A percentile compares a stretch with the other conserved stretches of the same genome.
Conservation (phyloP, 1,140 invertebrate species). For the Drosophila auraria region DNA sequence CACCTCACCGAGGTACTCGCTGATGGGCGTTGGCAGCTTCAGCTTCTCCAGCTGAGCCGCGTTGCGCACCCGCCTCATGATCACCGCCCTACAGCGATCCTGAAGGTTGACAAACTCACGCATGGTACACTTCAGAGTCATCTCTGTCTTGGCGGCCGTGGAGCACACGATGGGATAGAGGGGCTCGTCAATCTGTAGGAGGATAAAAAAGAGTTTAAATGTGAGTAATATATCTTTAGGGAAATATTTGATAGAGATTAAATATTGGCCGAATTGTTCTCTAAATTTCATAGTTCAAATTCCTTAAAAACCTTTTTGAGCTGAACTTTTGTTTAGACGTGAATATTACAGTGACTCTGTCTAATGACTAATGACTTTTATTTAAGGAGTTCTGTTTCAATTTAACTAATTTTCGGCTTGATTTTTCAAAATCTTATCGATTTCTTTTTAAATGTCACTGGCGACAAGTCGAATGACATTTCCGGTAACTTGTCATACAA, state of each 20-base stretch:
- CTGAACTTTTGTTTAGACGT: no score
- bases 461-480: no score
- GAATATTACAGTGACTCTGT: no score
- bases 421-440: no score
- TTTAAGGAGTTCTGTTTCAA: background rate
- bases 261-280: background rate
- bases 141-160: slow-evolving; percentile 91
- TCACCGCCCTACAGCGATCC: slow-evolving; percentile 87
- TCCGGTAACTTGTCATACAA: background rate
- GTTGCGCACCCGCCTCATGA: slow-evolving; percentile 85
- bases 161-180: slow-evolving; percentile 90
- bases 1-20: slow-evolving; percentile 86
- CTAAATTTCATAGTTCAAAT: background rate
- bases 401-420: background rate
- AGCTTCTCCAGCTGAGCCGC: slow-evolving; percentile 85
- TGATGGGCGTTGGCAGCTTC: slow-evolving; percentile 85
- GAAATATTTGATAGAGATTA: background rate
- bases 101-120: slow-evolving; percentile 89
- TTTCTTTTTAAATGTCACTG: no score
- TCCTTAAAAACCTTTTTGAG: no score
- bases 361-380: no score
- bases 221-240: background rate
- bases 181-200: slow-evolving; percentile 85
- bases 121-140: slow-evolving; percentile 87
- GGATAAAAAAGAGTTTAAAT: background rate